These are phyloP conservation scores for Nysson spinosus DNA, from an alignment of 2,888 invertebrate genomes.

Conservation along the genomic window DNA sequence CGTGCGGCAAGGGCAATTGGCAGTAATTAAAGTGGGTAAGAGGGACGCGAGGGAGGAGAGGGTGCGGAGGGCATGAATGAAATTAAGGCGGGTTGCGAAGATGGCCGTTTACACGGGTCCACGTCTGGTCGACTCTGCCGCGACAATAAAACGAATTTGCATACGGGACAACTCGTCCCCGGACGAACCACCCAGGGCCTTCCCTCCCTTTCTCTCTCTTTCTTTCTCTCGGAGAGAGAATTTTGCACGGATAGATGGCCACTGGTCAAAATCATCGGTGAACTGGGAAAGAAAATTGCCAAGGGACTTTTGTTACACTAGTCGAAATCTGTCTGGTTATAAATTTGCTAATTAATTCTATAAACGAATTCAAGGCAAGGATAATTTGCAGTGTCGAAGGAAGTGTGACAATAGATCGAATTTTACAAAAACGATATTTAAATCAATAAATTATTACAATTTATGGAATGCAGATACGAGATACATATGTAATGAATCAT, in stretches of 20 bases:
- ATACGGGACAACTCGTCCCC: constrained; percentile 70
- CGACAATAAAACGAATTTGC: constrained; percentile 76
- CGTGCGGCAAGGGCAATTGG: constrained; percentile 73
- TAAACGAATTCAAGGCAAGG: constrained; percentile 22
- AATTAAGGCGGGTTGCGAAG: constrained; percentile 73
- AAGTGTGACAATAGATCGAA: too few relatives aligned
- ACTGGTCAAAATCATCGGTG: constrained; percentile 62
- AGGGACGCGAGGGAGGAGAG: constrained; percentile 21
- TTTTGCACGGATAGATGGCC: constrained; percentile 65
- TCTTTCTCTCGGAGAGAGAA: constrained; percentile 42
- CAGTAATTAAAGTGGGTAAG: constrained; percentile 74
- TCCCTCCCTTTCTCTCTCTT: constrained; percentile 10
- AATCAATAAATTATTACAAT: too few relatives aligned
- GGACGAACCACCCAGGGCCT: constrained; percentile 55
- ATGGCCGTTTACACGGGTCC: constrained; percentile 72
- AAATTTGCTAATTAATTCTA: constrained; percentile 35
- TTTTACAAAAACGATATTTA: too few relatives aligned
- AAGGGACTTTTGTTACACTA: constrained; percentile 17
- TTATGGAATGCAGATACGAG: too few relatives aligned
- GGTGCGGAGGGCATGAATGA: constrained; percentile 66
- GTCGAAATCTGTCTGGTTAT: not conserved
- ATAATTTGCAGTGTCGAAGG: constrained; percentile 40
- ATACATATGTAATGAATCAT: too few relatives aligned
- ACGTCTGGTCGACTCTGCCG: constrained; percentile 55
- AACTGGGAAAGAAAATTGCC: constrained; percentile 49